A percentile compares a stretch with the other conserved stretches of the same genome.
Evolutionary conservation across 2,113 vertebrate species (phyloP).

Genomic region (Loxodonta africana): DNA sequence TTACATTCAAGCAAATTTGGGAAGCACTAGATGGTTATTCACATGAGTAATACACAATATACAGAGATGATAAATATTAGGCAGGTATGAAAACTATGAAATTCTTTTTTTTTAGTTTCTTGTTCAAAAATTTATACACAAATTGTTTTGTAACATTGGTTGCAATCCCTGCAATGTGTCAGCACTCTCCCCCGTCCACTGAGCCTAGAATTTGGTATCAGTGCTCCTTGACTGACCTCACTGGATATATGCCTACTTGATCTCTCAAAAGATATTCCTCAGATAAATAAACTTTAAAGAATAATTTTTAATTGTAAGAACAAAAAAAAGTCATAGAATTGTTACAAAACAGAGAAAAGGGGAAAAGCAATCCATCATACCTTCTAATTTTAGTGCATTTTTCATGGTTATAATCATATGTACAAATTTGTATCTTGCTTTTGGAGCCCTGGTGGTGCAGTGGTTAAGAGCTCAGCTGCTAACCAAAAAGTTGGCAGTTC

Average conservation of each 20-base stretch:
- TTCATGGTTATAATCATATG: slow-evolving; percentile 13
- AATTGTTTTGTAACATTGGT: too few relatives aligned
- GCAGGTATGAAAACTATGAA: neutral
- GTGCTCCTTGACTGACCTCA: neutral
- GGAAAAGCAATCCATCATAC: neutral
- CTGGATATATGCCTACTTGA: neutral
- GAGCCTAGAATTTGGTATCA: slow-evolving; percentile 21
- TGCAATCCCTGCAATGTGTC: too few relatives aligned
- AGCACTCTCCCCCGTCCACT: neutral
- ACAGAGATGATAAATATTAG: neutral
- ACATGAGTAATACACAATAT: neutral
- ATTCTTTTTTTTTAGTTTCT: neutral
- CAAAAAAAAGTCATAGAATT: slow-evolving; percentile 31
- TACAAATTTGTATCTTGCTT: neutral
- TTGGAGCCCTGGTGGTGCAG: too few relatives aligned
- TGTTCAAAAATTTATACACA: too few relatives aligned
- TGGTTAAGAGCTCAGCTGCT: too few relatives aligned
- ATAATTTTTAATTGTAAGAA: slow-evolving; percentile 54
- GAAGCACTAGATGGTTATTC: too few relatives aligned
- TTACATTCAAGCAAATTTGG: slow-evolving; percentile 49
- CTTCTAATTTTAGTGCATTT: slow-evolving; percentile 42
- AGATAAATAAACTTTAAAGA: slow-evolving; percentile 50
- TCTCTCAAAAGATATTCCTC: slow-evolving; percentile 50
- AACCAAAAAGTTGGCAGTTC: too few relatives aligned
- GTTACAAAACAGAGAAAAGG: slow-evolving; percentile 11